Percentiles rank a stretch among this genome's conserved stretches.
Evolutionary conservation across 2,888 invertebrate species (phyloP).

Genomic region (Scaptomyza polygonia): DNA sequence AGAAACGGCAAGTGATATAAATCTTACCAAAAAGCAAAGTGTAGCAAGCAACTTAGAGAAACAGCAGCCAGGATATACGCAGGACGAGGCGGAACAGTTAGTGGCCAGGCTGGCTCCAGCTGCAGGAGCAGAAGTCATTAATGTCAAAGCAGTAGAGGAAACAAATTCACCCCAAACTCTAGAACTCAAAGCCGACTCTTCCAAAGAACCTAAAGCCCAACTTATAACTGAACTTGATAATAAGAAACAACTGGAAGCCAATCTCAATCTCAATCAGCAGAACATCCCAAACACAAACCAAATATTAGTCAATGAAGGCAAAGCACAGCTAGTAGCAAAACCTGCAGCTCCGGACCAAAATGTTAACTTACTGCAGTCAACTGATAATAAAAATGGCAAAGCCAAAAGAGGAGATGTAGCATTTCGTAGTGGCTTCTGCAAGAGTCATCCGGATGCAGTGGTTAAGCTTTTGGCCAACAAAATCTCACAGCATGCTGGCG

Average conservation of each 20-base stretch:
- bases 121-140: neutral
- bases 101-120: conserved; percentile 7
- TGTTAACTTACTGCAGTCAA: neutral
- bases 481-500: conserved; percentile 28
- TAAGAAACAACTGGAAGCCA: neutral
- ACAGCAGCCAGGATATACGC: neutral
- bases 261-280: neutral
- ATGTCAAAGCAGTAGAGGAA: conserved; percentile 7
- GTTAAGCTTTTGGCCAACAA: conserved; percentile 61
- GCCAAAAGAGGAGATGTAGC: neutral
- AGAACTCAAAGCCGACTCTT: neutral
- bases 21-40: neutral
- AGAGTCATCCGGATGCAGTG: conserved; percentile 50
- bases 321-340: neutral
- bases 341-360: neutral
- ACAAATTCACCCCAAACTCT: neutral
- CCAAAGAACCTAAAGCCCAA: neutral
- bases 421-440: neutral
- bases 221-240: neutral
- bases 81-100: conserved; percentile 9
- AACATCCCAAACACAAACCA: neutral
- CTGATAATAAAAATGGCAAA: neutral
- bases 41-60: neutral
- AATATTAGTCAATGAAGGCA: neutral
- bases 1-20: neutral